Base-by-base conservation (phyloP, 2,797 vertebrate genomes). In the Gymnopithys bicolor region DNA sequence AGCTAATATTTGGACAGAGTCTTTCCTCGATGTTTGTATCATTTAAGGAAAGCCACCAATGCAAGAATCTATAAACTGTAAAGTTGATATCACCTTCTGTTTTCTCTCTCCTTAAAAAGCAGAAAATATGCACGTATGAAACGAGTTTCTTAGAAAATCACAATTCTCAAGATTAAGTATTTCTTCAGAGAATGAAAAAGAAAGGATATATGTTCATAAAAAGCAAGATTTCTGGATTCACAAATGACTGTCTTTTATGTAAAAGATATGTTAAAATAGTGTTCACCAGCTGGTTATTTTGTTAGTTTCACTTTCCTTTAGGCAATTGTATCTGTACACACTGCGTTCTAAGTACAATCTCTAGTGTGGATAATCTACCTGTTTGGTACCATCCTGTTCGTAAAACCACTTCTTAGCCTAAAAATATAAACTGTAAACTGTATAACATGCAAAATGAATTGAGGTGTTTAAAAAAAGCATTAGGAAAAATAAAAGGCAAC, bases 301-400 rank as follows among this genome's bases (percentile, higher is more conserved):
- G 96, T 97, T 97, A 97, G 97, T 98, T 98, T 98, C 98, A 98
- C 98, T 98, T 98, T 98, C 97, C 95, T 93, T 95, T 96, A 97
- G 97, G 96, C 97, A 97, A 97, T 95, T 97, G 97, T 93, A 97
- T 96, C 94, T 96, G 95, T 97, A 97, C 97, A 98, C 97, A 98
- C 97, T 94, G 95, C 83, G 3, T 97, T 97, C 97, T 98, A 96
- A 97, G 92, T 97, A 97, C 92, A 96, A 93, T 89, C 94, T 94
- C 97, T 97, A 98, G 97, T 97, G 97, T 97, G 97, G 96, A 98
- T 97, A 97, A 98, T 95, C 97, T 97, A 97, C 96, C 89, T 95
- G 97, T 97, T 97, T 97, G 96, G 93, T 97, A 98, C 96, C 97
- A 97, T 97, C 94, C 94, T 97, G 96, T 97, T 96, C 91, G 95